A percentile compares a stretch with the other conserved stretches of the same genome.
phyloP scores from a whole-genome alignment of 2,113 vertebrate genomes.

The Ptilonorhynchus violaceus region DNA sequence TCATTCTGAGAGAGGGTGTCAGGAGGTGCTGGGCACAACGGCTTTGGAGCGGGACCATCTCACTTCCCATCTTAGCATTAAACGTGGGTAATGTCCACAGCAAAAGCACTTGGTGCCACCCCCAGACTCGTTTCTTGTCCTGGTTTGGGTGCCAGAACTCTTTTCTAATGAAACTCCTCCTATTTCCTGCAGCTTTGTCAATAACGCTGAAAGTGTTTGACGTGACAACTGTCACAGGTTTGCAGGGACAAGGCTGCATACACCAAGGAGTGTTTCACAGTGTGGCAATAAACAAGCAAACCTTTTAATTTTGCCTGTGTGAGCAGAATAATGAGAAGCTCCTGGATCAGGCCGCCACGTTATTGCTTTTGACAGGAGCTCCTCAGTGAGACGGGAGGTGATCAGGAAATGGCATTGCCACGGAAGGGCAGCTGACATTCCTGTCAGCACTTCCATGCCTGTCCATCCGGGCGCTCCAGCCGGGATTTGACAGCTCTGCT shows the following conservation, averaged over 20 bases:
- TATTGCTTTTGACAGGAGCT: background rate
- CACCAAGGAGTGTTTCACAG: background rate
- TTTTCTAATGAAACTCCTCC: background rate
- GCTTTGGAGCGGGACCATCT: background rate
- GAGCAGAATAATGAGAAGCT: background rate
- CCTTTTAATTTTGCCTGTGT: background rate
- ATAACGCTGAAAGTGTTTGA: background rate
- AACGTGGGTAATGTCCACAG: background rate
- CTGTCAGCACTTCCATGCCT: background rate
- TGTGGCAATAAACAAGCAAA: background rate
- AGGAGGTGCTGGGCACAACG: fast-evolving
- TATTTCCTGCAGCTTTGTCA: background rate
- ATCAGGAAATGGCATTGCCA: background rate
- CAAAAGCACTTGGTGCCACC: background rate
- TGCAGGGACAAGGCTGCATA: background rate
- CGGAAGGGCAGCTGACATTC: background rate
- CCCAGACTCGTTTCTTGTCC: background rate
- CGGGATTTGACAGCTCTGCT: background rate
- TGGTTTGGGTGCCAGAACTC: background rate
- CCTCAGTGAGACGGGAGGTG: background rate
- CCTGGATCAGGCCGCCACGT: background rate
- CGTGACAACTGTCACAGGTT: background rate
- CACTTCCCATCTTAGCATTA: background rate
- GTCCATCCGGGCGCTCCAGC: background rate
- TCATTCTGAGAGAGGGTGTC: background rate